These are phyloP conservation scores for Opisthocomus hoazin DNA, from an alignment of 2,113 vertebrate genomes.

Conservation along the genomic window DNA sequence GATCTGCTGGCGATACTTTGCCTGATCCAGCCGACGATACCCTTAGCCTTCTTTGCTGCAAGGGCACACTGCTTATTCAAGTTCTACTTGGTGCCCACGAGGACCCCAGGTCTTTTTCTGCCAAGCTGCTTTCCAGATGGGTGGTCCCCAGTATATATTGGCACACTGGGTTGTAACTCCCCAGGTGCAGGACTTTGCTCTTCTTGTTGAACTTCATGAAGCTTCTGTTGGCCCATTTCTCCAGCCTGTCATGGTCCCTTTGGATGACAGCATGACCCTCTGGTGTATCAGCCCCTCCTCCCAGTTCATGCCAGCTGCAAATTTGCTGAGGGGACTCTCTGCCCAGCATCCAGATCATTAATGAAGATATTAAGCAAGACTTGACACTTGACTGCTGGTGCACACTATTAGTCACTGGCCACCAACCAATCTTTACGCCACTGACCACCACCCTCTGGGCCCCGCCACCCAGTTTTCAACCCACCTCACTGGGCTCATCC, in stretches of 20 bases:
- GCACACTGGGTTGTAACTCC: neutral
- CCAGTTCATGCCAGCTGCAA: neutral
- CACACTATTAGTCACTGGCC: too few species aligned
- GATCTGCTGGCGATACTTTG: neutral
- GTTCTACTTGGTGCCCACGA: neutral
- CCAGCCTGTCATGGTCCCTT: neutral
- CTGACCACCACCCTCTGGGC: too few species aligned
- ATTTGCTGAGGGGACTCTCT: neutral
- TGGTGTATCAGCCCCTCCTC: neutral
- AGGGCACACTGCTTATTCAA: neutral
- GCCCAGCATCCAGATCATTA: neutral
- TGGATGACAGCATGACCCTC: neutral
- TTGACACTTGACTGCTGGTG: neutral
- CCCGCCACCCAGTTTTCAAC: accelerated
- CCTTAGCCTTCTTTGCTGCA: neutral
- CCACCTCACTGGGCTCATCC: neutral
- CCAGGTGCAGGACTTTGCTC: neutral
- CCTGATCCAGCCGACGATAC: neutral
- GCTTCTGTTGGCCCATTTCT: neutral
- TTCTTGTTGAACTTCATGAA: neutral
- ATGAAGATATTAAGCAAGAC: neutral
- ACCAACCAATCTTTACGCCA: accelerated
- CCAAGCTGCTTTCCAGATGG: neutral
- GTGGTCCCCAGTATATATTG: too few species aligned
- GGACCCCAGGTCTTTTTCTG: neutral